Conservation (phyloP, 92 coral and sea anemone species). For the Umimayanthus chanpuru region DNA sequence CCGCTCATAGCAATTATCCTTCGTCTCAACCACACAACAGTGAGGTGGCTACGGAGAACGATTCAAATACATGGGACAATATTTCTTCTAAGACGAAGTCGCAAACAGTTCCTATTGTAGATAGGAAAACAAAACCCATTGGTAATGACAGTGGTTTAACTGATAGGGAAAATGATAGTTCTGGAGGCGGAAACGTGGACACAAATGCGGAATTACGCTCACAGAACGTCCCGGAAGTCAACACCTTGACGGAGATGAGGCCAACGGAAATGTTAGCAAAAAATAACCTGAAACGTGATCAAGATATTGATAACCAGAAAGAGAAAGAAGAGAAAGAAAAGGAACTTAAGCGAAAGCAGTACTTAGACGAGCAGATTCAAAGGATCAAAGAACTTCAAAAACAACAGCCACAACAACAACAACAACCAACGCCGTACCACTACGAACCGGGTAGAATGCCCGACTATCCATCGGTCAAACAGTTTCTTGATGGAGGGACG, state of each 20-base stretch:
- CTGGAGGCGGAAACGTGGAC: neutral
- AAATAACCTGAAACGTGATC: neutral
- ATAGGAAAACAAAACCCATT: neutral
- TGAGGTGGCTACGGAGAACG: conserved; percentile 25
- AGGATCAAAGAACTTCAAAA: conserved; percentile 79
- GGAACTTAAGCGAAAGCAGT: conserved; percentile 60
- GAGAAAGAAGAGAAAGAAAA: conserved; percentile 44
- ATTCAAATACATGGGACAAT: neutral
- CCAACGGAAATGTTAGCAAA: neutral
- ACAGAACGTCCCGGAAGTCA: neutral
- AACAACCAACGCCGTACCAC: conserved; percentile 46
- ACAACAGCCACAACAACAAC: conserved; percentile 50
- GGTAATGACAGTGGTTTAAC: neutral
- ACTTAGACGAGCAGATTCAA: conserved; percentile 74
- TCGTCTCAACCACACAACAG: neutral
- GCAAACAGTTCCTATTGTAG: neutral
- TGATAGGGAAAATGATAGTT: neutral
- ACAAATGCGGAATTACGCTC: neutral
- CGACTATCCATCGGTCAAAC: conserved; percentile 16
- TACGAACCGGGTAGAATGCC: conserved; percentile 70
- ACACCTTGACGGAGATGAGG: conserved; percentile 19
- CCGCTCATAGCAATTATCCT: neutral
- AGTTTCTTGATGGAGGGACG: conserved; percentile 43
- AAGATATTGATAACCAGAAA: neutral
- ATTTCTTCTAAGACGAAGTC: neutral